Evolutionary conservation across 2,797 vertebrate genomes (phyloP), one percentile per base, ranked within the genome.

Genomic region (Lepilemur ruficaudatus): DNA sequence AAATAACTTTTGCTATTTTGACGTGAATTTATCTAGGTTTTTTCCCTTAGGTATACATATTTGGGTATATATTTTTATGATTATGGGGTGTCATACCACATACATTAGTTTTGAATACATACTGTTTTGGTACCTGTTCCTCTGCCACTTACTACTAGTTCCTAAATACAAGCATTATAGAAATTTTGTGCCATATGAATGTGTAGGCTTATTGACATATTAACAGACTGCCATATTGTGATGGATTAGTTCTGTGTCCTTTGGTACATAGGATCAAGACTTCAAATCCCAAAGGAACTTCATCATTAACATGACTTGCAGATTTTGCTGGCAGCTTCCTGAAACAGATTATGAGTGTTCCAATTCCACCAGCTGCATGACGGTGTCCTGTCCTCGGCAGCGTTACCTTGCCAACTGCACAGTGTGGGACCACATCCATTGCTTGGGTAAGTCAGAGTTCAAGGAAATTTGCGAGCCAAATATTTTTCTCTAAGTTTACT

Each of bases 261-360:
- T 65, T 85, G 89, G 48, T 81, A 70, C 95, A 0, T 70, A 99
- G 99, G 99, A 99, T 93, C 98, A 98, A 96, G 98, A 98, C 2
- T 98, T 98, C 90, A 98, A 97, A 0, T 97, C 98, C 85, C 99
- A 99, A 94, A 98, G 98, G 98, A 98, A 98, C 98, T 99, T 99
- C 48, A 97, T 98, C 25, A 97, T 99, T 95, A 98, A 98, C 80
- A 98, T 99, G 98, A 99, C 98, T 0, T 99, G 99, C 98, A 99
- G 99, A 95, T 99, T 99, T 97, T 99, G 99, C 98, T 99, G 99
- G 99, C 99, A 99, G 98, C 99, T 99, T 81, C 99, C 99, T 1
- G 98, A 99, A 1, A 98, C 99, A 0, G 98, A 99, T 96, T 99
- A 99, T 5, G 98, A 98, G 38, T 99, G 99, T 97, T 98, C 98